phyloP scores from a whole-genome alignment of 2,113 vertebrate genomes.

The Nyctereutes procyonoides region DNA sequence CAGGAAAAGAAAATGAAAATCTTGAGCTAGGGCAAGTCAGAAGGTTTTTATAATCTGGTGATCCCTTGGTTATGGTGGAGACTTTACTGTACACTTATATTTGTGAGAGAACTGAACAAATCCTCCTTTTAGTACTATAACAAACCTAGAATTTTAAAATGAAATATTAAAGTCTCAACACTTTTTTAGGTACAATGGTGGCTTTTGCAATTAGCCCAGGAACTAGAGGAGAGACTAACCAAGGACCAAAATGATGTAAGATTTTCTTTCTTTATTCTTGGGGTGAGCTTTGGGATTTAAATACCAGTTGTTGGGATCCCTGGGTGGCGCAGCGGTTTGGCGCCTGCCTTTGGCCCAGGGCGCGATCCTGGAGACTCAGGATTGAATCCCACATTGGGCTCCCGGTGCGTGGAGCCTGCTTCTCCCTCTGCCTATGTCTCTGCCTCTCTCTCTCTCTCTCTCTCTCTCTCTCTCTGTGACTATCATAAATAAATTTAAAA shows the following conservation, averaged over 20 bases:
- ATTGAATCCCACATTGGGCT: too few species aligned
- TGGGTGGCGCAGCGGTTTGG: too few species aligned
- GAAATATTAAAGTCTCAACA: constrained; percentile 37
- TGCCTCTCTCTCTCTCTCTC: too few species aligned
- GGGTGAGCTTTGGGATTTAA: constrained; percentile 47
- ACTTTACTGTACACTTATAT: neutral
- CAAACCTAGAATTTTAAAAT: neutral
- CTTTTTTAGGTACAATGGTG: constrained; percentile 93
- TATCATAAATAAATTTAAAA: too few species aligned
- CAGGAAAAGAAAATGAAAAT: constrained; percentile 36
- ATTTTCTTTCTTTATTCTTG: constrained; percentile 62
- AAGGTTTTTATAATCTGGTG: neutral
- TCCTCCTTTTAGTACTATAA: neutral
- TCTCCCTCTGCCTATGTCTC: too few species aligned
- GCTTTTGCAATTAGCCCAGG: constrained; percentile 95
- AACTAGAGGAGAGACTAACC: constrained; percentile 94
- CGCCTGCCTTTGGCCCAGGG: too few species aligned
- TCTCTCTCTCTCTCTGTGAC: too few species aligned
- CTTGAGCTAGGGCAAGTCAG: neutral
- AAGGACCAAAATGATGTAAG: constrained; percentile 95
- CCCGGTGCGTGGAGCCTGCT: too few species aligned
- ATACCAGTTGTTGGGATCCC: neutral
- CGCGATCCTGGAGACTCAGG: too few species aligned
- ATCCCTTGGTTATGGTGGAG: neutral
- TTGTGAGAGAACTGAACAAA: neutral